Evolutionary conservation across 2,888 invertebrate species (phyloP).

Genomic region (Dynastes maya): DNA sequence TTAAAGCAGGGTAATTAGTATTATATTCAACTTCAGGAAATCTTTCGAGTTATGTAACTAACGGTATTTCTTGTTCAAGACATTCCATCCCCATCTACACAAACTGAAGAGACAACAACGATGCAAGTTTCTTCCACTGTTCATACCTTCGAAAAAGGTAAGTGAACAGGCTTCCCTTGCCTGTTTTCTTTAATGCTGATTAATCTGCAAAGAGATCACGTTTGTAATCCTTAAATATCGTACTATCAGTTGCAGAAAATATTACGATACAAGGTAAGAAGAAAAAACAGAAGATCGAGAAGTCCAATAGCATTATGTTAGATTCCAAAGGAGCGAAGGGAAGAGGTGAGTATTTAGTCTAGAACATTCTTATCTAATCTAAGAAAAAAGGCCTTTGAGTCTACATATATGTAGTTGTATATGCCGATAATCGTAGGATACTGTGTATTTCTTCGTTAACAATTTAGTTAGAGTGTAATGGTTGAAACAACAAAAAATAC

Average conservation of each 20-base stretch:
- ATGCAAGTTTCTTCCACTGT: constrained; percentile 58
- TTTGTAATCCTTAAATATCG: no score
- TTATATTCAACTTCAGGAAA: no score
- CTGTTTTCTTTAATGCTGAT: not conserved
- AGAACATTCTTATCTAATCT: no score
- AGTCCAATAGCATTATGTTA: constrained; percentile 64
- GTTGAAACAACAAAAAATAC: no score
- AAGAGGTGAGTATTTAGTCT: constrained; percentile 59
- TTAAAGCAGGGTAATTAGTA: no score
- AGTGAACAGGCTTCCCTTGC: constrained; percentile 14
- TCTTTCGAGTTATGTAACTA: no score
- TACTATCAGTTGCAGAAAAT: constrained; percentile 56
- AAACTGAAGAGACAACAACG: constrained; percentile 60
- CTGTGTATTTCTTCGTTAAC: no score
- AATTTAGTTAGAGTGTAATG: no score
- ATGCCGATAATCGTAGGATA: no score
- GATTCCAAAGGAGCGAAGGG: constrained; percentile 64
- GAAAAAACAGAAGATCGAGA: constrained; percentile 62
- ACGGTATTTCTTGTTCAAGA: constrained; percentile 59
- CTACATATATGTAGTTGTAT: no score
- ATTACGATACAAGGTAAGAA: constrained; percentile 61
- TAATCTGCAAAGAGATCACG: no score
- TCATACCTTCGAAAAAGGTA: constrained; percentile 61
- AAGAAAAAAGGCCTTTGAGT: no score
- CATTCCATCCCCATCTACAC: constrained; percentile 65